Evolutionary conservation across 2,113 vertebrate species (phyloP).

Genomic region (Hyperopisus bebe): DNA sequence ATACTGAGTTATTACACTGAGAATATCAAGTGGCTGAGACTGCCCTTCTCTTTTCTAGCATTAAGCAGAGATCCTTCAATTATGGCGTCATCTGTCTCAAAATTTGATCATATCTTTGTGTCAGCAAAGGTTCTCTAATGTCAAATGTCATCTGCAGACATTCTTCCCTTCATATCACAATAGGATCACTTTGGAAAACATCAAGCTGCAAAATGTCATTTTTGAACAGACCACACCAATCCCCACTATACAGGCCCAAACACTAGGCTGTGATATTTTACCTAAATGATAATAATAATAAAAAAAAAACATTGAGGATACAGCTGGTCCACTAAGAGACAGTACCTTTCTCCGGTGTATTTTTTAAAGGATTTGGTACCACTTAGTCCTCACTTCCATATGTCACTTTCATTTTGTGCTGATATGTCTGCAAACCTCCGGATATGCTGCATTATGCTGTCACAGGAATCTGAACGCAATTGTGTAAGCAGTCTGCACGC

Average conservation of each 20-base stretch:
- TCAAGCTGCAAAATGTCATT: background rate
- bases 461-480: background rate
- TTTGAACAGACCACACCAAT: background rate
- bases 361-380: background rate
- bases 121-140: background rate
- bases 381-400: background rate
- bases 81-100: background rate
- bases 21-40: background rate
- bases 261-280: background rate
- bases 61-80: background rate
- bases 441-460: background rate
- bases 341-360: background rate
- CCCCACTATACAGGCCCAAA: background rate
- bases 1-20: background rate
- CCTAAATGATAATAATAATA: background rate
- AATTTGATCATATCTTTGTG: background rate
- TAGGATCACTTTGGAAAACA: background rate
- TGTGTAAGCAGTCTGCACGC: background rate
- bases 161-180: background rate
- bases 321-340: background rate
- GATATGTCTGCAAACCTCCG: background rate
- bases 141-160: background rate
- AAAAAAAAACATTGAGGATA: background rate
- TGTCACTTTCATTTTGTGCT: background rate
- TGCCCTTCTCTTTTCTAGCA: background rate